Evolutionary conservation across 2,797 vertebrate species (phyloP), one percentile per base, ranked within the genome.

Genomic region (Glyptemys insculpta): DNA sequence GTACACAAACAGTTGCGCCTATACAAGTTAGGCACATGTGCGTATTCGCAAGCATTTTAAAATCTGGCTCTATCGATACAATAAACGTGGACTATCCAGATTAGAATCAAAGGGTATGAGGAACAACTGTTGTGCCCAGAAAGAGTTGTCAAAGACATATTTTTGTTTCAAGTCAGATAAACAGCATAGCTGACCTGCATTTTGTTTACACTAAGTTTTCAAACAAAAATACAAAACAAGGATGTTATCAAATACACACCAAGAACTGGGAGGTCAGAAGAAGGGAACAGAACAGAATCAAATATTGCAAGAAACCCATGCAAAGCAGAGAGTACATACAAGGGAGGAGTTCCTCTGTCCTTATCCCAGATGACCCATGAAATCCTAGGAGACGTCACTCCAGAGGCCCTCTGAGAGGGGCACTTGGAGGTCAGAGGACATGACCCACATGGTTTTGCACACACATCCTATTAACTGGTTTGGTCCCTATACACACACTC

Each of bases 1-100:
- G n/a, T 54, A 12, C 4, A 3, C 21, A 50, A 78, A 54, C 62
- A 23, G 44, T 0, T 83, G 47, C 37, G 11, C 62, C 50, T 54
- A 31, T 56, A 50, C 10, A 74, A 29, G 1, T 3, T 53, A 41
- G 27, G 52, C 23, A 56, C 41, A 12, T 10, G 6, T n/a, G 49
- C 16, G 12, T 80, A 37, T 0, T 4, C 0, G 0, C 4, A 15
- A 12, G 41, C 3, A 5, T 21, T 78, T 47, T 76, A 91, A 91
- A 90, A n/a, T n/a, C 68, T 5, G 14, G 52, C n/a, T 87, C 44
- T 65, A 5, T 9, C 15, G 5, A 50, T 29, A 50, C 15, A 62
- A 12, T 5, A 49, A 49, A 78, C 25, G 18, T 49, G 44, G 49
- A 86, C 62, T 5, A 44, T 49, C 31, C 68, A 6, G 2, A 47